These are phyloP conservation scores for Girardia tigrina DNA, from an alignment of 2,888 invertebrate species.

Conservation along the genomic window DNA sequence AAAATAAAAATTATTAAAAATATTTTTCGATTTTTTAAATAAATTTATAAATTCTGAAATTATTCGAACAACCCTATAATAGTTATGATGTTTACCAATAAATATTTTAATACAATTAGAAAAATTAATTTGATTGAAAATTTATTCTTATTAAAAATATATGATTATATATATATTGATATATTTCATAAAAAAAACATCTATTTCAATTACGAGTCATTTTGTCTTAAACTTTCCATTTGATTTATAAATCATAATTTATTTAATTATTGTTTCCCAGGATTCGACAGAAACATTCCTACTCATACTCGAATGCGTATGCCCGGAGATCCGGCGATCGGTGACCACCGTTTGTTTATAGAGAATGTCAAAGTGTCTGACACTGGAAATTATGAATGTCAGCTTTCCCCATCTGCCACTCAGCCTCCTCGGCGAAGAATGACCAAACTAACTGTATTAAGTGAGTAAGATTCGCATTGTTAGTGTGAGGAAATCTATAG, in stretches of 20 bases:
- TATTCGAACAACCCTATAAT: too few relatives aligned
- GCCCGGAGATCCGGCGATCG: neutral
- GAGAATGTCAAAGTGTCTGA: neutral
- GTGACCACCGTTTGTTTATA: conserved; percentile 29
- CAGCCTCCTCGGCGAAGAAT: conserved; percentile 24
- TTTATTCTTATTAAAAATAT: too few relatives aligned
- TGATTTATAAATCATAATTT: neutral
- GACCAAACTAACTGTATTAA: conserved; percentile 21
- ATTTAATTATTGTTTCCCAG: neutral
- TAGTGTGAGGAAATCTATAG: neutral
- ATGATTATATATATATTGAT: too few relatives aligned
- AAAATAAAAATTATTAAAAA: too few relatives aligned
- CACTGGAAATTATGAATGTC: conserved; percentile 32
- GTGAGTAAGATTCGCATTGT: neutral
- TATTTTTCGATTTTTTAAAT: too few relatives aligned
- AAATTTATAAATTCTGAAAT: too few relatives aligned
- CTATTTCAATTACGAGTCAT: too few relatives aligned
- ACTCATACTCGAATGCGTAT: conserved; percentile 20
- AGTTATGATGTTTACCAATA: too few relatives aligned
- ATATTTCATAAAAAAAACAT: too few relatives aligned
- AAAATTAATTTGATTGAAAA: too few relatives aligned
- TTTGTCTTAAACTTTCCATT: too few relatives aligned
- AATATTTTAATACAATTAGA: too few relatives aligned
- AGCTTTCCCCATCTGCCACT: neutral
- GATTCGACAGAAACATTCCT: conserved; percentile 28